Base-by-base conservation (phyloP, 2,797 vertebrate genomes). In the Labeo calbasu region DNA sequence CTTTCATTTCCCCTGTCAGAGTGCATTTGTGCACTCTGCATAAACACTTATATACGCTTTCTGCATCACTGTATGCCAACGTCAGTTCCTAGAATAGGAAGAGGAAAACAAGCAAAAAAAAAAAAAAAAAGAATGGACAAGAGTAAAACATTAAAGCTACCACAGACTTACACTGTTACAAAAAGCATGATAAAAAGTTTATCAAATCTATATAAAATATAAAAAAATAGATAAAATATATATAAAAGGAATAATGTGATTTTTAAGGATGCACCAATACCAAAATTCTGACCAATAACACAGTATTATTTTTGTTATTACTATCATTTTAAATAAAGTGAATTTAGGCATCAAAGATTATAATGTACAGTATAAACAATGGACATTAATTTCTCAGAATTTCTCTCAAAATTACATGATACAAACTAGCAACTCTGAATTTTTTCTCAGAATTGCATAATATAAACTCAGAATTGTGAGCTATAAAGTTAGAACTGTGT, bases 1-100 rank as follows among this genome's bases (percentile, higher is more conserved):
- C 91, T 94, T 92, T 94, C 89, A 93, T 93, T 93, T 91, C 89
- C 89, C 90, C 89, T 83, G 88, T 85, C 89, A 86, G 92, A 91
- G 90, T 89, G 91, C 90, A 81, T 93, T 92, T 83, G 89, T 89
- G 89, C 91, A 40, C 77, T 82, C 36, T 80, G 55, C 66, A 77
- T 70, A 81, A 79, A 75, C 77, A 85, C 83, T 63, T 43, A 73
- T 65, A 65, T 40, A 51, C 43, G 13, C 53, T 59, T 69, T 43
- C n/a, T 55, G 79, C 9, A 57, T 81, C 19, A 55, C 66, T 70
- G 61, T 66, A 79, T 32, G 77, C 17, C 13, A 21, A 25, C 14
- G 6, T 51, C 46, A 51, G 63, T 79, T 79, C 1, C 25, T n/a
- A 68, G 61, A 53, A 68, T 4, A 53, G 25, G 6, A 68, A 79